These are phyloP conservation scores for Zeugodacus cucurbitae DNA, from an alignment of 1,140 invertebrate genomes.

Conservation along the genomic window DNA sequence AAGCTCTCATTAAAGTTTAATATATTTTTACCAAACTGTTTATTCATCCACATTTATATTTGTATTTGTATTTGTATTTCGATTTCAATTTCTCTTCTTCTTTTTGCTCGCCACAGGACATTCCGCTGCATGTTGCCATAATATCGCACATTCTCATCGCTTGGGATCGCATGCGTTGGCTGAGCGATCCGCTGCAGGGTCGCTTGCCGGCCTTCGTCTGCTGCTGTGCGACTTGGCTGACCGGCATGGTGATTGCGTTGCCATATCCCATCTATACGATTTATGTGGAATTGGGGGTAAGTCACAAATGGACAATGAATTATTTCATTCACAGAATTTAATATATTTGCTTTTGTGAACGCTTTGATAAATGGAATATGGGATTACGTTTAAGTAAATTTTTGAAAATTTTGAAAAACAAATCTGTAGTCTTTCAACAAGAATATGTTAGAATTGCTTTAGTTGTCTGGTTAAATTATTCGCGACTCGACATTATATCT, in stretches of 20 bases:
- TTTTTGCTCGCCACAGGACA: slow-evolving; percentile 68
- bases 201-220: slow-evolving; percentile 75
- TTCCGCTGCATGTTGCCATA: slow-evolving; percentile 76
- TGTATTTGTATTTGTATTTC: neutral
- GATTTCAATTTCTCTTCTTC: neutral
- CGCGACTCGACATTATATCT: too few species aligned
- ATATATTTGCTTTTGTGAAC: too few species aligned
- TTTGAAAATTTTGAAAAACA: too few species aligned
- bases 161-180: slow-evolving; percentile 74
- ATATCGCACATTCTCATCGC: slow-evolving; percentile 77
- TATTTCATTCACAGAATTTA: too few species aligned
- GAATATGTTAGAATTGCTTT: too few species aligned
- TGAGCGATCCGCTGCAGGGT: slow-evolving; percentile 73
- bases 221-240: slow-evolving; percentile 76
- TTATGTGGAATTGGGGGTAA: slow-evolving; percentile 76
- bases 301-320: slow-evolving; percentile 49
- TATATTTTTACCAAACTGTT: neutral
- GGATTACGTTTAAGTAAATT: too few species aligned
- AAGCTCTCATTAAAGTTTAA: too few species aligned
- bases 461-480: too few species aligned
- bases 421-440: too few species aligned
- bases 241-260: slow-evolving; percentile 76
- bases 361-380: too few species aligned
- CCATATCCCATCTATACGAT: slow-evolving; percentile 80
- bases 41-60: neutral